Evolutionary conservation across 35 echinoderm and acorn worm genomes (phyloP), one percentile per base, ranked within the genome.

Genomic region (Acanthaster planci): DNA sequence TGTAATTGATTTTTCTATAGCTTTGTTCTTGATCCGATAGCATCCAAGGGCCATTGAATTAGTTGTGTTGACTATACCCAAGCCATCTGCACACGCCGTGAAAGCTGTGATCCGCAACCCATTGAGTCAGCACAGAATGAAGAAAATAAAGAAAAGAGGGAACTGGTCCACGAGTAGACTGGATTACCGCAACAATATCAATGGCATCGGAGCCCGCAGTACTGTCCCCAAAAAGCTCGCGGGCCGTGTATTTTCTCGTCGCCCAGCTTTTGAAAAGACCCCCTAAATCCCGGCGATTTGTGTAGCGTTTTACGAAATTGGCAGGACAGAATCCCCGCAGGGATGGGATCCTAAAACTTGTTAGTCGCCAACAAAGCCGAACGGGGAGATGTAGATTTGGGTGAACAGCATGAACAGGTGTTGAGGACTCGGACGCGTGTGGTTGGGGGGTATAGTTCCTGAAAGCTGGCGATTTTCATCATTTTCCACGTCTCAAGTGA

Each of bases 291-390:
- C 10, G 64, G 34, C 64, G 64, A 72, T 72, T 72, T 72, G 64
- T 72, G 64, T 72, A 72, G 64, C 64, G 34, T 72, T 72, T 72
- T 72, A 72, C 64, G 64, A 72, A 72, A 72, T 72, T 72, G 64
- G 64, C 64, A 72, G 64, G 34, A 34, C 64, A 72, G 64, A 72
- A 26, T 47, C 26, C 64, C 64, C 64, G 64, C 64, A 29, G 34
- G 64, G 64, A 31, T 26, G 2, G 64, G 34, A 72, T 34, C 26
- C 34, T 34, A 34, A 72, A 72, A 72, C 64, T 72, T 72, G 64
- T 72, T 72, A 72, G 64, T 72, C 64, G 29, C 26, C 23, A 72
- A 72, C 64, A 72, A 72, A 72, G 34, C 21, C 64, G 10, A 26
- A 72, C 64, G 23, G 64, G 64, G 64, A 26, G 64, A 72, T 72